Evolutionary conservation across 2,888 invertebrate genomes (phyloP).

Genomic region (Cephus spinipes): DNA sequence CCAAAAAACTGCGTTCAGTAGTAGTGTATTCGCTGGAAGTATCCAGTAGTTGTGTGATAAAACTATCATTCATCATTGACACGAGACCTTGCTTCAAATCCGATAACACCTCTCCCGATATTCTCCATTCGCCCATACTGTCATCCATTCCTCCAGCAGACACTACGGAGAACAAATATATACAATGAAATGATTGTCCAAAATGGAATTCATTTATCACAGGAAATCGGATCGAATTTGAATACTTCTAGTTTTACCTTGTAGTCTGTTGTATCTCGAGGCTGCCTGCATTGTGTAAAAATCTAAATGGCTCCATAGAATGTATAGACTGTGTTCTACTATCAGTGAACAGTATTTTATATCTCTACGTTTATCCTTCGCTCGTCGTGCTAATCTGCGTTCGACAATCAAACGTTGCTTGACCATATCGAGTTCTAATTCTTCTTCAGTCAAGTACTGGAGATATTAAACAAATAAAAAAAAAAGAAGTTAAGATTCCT

Average conservation of each 20-base stretch:
- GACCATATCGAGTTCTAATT: conserved; percentile 54
- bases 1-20: conserved; percentile 77
- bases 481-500: neutral
- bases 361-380: conserved; percentile 72
- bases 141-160: conserved; percentile 51
- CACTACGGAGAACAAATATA: conserved; percentile 24
- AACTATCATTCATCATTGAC: conserved; percentile 82
- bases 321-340: conserved; percentile 78
- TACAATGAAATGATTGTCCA: conserved; percentile 9
- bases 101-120: conserved; percentile 73
- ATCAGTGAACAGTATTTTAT: conserved; percentile 75
- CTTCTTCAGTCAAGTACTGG: conserved; percentile 55
- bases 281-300: conserved; percentile 76
- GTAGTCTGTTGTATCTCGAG: conserved; percentile 59
- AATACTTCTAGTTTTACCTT: conserved; percentile 36
- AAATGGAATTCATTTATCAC: conserved; percentile 7
- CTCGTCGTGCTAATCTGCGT: conserved; percentile 69
- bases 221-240: neutral
- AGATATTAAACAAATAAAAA: conserved; percentile 9
- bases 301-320: conserved; percentile 83
- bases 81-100: conserved; percentile 79
- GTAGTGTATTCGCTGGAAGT: conserved; percentile 76
- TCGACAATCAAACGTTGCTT: conserved; percentile 61
- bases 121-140: conserved; percentile 67
- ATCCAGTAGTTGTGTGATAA: conserved; percentile 79